A percentile compares a stretch with the other conserved stretches of the same genome.
Evolutionary conservation across 2,888 invertebrate genomes (phyloP).

Genomic region (Argyresthia goedartella): DNA sequence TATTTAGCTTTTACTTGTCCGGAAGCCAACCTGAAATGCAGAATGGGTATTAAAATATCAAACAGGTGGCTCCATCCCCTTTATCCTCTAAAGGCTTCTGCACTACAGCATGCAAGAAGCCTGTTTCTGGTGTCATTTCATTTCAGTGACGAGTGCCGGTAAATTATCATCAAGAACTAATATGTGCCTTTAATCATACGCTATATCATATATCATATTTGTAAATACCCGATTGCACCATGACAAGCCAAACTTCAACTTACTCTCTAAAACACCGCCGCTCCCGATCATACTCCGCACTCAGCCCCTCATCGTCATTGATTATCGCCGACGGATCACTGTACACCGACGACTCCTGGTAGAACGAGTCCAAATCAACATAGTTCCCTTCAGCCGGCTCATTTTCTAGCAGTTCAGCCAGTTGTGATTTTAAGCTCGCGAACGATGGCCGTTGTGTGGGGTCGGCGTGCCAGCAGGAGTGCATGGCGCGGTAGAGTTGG

Average conservation of each 20-base stretch:
- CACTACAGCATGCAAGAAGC: neutral
- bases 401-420: slow-evolving; percentile 68
- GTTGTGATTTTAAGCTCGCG: slow-evolving; percentile 60
- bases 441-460: slow-evolving; percentile 81
- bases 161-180: too few relatives aligned
- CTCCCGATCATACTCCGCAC: slow-evolving; percentile 59
- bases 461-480: slow-evolving; percentile 75
- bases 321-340: slow-evolving; percentile 66
- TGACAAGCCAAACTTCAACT: slow-evolving; percentile 29
- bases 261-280: slow-evolving; percentile 57
- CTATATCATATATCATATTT: too few relatives aligned
- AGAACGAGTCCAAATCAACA: slow-evolving; percentile 77
- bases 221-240: too few relatives aligned
- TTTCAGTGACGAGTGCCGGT: too few relatives aligned
- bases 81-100: too few relatives aligned
- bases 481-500: slow-evolving; percentile 60
- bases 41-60: neutral
- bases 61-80: too few relatives aligned
- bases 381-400: slow-evolving; percentile 74
- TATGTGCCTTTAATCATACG: too few relatives aligned
- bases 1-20: slow-evolving; percentile 36
- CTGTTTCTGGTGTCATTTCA: neutral
- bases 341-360: slow-evolving; percentile 72
- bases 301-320: slow-evolving; percentile 59
- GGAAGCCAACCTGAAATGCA: slow-evolving; percentile 34